Conservation (phyloP, 2,113 vertebrate genomes). For the Acrocephalus kingi region DNA sequence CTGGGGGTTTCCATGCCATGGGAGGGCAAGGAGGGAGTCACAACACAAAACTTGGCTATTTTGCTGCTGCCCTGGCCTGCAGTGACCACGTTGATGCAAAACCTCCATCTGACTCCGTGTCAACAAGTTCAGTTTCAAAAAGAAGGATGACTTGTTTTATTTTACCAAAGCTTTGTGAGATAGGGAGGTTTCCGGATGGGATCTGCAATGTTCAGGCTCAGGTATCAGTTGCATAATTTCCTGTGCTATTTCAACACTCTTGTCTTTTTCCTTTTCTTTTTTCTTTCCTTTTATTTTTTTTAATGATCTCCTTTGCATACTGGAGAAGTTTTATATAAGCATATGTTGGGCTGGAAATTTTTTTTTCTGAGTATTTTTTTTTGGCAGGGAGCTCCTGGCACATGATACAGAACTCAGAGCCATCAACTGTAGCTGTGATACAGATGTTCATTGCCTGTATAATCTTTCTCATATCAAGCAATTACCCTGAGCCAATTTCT, state of each 20-base stretch:
- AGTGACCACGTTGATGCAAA: background rate
- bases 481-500: constrained; percentile 53
- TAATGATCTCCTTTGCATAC: constrained; percentile 31
- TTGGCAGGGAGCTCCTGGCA: constrained; percentile 61
- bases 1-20: background rate
- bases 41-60: background rate
- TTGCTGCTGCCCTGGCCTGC: background rate
- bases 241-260: constrained; percentile 59
- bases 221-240: constrained; percentile 66
- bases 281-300: background rate
- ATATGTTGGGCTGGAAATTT: constrained; percentile 14
- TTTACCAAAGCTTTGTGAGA: background rate
- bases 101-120: background rate
- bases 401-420: constrained; percentile 43
- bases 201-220: constrained; percentile 30
- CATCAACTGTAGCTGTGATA: constrained; percentile 63
- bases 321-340: constrained; percentile 47
- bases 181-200: constrained; percentile 11
- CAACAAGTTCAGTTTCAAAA: constrained; percentile 23
- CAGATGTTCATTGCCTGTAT: constrained; percentile 66
- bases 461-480: constrained; percentile 67
- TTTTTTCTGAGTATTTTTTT: constrained; percentile 42
- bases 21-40: background rate
- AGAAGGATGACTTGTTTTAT: background rate
- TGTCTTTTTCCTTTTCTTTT: background rate